A percentile compares a stretch with the other conserved stretches of the same genome.
phyloP scores from a whole-genome alignment of 2,797 vertebrate genomes.

The Phataginus tricuspis region DNA sequence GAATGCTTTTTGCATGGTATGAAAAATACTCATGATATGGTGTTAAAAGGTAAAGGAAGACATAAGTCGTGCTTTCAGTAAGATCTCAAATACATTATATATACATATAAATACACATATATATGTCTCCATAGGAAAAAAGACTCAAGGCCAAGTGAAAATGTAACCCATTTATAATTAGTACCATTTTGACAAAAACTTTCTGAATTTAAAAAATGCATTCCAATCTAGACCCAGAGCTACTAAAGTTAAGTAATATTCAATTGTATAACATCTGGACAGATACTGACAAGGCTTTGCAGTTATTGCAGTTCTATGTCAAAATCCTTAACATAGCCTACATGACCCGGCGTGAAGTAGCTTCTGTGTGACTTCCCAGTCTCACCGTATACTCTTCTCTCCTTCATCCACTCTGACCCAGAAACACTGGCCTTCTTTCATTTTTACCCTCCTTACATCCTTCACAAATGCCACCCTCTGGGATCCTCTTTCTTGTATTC shows the following conservation, averaged over 20 bases:
- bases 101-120: neutral
- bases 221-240: neutral
- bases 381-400: neutral
- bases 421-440: neutral
- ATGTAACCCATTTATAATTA: neutral
- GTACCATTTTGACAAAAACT: neutral
- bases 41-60: neutral
- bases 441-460: neutral
- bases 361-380: neutral
- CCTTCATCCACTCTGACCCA: neutral
- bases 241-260: neutral
- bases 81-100: neutral
- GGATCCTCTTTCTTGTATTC: neutral
- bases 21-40: neutral
- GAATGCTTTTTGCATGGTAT: neutral
- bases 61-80: neutral
- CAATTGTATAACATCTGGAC: neutral
- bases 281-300: neutral
- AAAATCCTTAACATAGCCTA: neutral
- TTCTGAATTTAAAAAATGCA: neutral
- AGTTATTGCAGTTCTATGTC: neutral
- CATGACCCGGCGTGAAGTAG: fast-evolving
- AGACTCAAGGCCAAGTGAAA: neutral
- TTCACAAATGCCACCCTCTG: neutral
- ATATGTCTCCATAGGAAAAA: neutral